A percentile compares a stretch with the other conserved stretches of the same genome.
Evolutionary conservation across 2,888 invertebrate species (phyloP).

Genomic region (Ptychoptera contaminata): DNA sequence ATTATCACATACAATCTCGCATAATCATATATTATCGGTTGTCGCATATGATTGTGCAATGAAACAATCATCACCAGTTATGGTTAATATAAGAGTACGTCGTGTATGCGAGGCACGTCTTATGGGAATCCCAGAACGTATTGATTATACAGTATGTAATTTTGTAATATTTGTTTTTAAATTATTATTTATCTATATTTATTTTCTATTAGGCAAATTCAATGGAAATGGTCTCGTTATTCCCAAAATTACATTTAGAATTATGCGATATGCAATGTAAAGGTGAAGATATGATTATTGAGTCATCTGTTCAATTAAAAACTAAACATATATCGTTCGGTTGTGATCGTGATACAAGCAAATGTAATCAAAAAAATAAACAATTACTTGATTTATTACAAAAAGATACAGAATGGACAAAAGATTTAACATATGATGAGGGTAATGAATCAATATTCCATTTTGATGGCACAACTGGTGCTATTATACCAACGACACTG

Average conservation of each 20-base stretch:
- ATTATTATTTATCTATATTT: neutral
- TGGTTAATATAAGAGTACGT: conserved; percentile 91
- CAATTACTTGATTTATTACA: conserved; percentile 23
- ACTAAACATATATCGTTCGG: conserved; percentile 78
- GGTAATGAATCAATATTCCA: conserved; percentile 86
- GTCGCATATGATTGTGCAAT: conserved; percentile 97
- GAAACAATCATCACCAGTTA: conserved; percentile 82
- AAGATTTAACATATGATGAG: conserved; percentile 66
- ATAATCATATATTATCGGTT: conserved; percentile 92
- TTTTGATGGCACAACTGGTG: conserved; percentile 88
- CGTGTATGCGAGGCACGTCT: conserved; percentile 64
- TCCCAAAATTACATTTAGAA: conserved; percentile 28
- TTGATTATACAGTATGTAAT: conserved; percentile 27
- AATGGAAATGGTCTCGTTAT: conserved; percentile 25
- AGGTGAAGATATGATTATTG: conserved; percentile 23
- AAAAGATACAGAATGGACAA: conserved; percentile 62
- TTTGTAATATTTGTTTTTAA: neutral
- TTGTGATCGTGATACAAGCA: conserved; percentile 67
- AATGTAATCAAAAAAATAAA: conserved; percentile 20
- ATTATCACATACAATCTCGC: conserved; percentile 79
- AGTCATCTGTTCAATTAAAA: conserved; percentile 26
- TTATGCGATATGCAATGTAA: conserved; percentile 31
- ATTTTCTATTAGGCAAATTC: conserved; percentile 25
- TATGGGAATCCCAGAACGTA: conserved; percentile 43
- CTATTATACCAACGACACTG: conserved; percentile 61